Evolutionary conservation across 1,140 invertebrate genomes (phyloP).

Genomic region (Pseudachorutes palmiensis): DNA sequence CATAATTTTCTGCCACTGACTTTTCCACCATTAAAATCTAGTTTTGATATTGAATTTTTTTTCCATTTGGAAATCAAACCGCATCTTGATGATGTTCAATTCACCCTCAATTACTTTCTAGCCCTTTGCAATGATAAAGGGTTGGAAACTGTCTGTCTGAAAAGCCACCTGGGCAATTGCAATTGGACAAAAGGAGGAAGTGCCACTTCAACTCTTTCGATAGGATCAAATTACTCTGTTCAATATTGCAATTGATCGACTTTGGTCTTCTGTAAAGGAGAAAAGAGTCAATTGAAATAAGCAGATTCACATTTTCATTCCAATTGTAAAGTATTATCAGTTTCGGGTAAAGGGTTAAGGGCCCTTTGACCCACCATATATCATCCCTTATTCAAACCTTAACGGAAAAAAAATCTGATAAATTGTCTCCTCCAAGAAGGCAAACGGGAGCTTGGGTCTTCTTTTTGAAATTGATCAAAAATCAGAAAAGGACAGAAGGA

Average conservation of each 20-base stretch:
- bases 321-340: not conserved
- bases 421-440: too few relatives aligned
- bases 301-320: not conserved
- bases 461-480: too few relatives aligned
- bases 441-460: too few relatives aligned
- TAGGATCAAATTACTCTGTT: not conserved
- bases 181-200: not conserved
- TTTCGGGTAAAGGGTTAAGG: not conserved
- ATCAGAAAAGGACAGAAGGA: too few relatives aligned
- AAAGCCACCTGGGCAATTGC: not conserved
- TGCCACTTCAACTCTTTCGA: slow-evolving; percentile 3
- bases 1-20: too few relatives aligned
- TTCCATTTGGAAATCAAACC: not conserved
- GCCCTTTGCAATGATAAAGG: not conserved
- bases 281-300: not conserved
- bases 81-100: not conserved
- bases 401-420: too few relatives aligned
- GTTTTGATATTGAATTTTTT: too few relatives aligned
- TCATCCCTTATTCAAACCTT: too few relatives aligned
- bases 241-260: not conserved
- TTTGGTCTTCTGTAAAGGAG: not conserved
- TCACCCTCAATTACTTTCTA: not conserved
- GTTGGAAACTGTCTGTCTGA: not conserved
- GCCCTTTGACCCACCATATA: too few relatives aligned
- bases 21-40: too few relatives aligned